phyloP scores from a whole-genome alignment of 2,888 invertebrate genomes.

The Polymixis lichenea region DNA sequence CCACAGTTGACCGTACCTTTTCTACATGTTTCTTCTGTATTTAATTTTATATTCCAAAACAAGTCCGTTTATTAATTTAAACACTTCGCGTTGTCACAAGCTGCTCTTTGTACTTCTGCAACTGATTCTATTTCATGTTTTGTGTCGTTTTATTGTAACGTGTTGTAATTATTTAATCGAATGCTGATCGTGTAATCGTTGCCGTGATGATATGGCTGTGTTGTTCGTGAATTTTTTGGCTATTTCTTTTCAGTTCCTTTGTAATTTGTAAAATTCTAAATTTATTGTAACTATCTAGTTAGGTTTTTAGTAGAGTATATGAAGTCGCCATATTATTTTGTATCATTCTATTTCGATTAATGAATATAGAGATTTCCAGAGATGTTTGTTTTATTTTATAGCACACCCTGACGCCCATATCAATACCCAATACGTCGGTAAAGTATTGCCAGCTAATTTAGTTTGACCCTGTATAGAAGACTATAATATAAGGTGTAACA shows the following conservation, averaged over 20 bases:
- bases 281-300: slow-evolving; percentile 41
- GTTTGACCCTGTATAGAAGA: no score
- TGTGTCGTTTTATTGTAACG: slow-evolving; percentile 5
- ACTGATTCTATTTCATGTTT: slow-evolving; percentile 29
- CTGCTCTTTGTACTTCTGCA: slow-evolving; percentile 16
- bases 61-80: neutral
- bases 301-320: slow-evolving; percentile 57
- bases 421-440: no score
- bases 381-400: slow-evolving; percentile 45
- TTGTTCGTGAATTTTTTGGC: no score
- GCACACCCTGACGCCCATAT: neutral
- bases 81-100: neutral
- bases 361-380: slow-evolving; percentile 57
- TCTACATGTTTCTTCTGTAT: neutral
- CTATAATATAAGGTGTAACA: no score
- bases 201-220: slow-evolving; percentile 62
- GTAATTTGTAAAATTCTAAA: slow-evolving; percentile 58
- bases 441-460: no score
- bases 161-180: slow-evolving; percentile 6
- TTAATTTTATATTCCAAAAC: no score
- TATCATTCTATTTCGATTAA: slow-evolving; percentile 58
- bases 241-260: slow-evolving; percentile 55
- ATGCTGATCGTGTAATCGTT: slow-evolving; percentile 38
- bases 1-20: neutral
- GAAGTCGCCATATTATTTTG: slow-evolving; percentile 69